Base-by-base conservation (phyloP, 2,888 invertebrate genomes). In the Lycia hirtaria region DNA sequence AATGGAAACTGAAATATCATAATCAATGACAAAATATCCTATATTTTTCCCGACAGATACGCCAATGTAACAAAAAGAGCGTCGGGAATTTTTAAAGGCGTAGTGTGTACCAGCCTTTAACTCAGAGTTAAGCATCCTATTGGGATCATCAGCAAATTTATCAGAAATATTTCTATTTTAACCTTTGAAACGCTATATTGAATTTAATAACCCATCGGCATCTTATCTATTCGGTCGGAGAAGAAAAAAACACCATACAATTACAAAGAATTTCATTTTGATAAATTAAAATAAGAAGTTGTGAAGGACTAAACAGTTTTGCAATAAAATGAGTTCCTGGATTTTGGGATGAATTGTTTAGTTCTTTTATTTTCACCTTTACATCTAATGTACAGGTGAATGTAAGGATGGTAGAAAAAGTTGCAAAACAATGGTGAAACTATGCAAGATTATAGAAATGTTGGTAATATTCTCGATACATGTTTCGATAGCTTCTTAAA, bases 211-310 rank as follows among this genome's bases (percentile, higher is more conserved):
- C 52, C 57, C 56, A 41, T 20, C 51, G 62, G 62, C 56, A 66
- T 65, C 52, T 60, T 37, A 60, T 28, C 40, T 54, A 60, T 62
- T 51, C 35, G 22, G 33, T 22, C 17, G 9, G 24, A 49, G 33
- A 62, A 62, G 68, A 62, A 69, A 60, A n/a, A 62, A 48, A 48
- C 40, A 6, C 35, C 43, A 43, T 50, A 56, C 62, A 68, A 68
- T 69, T 66, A 60, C 60, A 67, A 62, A 47, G 57, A 64, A 62
- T 58, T 58, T 59, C 43, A 60, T 64, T 72, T 68, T 57, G 53
- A 64, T 53, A 53, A 28, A 50, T 53, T 69, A 65, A 56, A 64
- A 64, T 63, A 71, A 71, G 68, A 70, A 69, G 58, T 68, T 67
- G 64, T 66, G 60, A 65, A 62, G 17, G 35, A 53, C n/a, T 59